Evolutionary conservation across 2,797 vertebrate genomes (phyloP), one percentile per base, ranked within the genome.

Genomic region (Mormyrus proboscirostris): DNA sequence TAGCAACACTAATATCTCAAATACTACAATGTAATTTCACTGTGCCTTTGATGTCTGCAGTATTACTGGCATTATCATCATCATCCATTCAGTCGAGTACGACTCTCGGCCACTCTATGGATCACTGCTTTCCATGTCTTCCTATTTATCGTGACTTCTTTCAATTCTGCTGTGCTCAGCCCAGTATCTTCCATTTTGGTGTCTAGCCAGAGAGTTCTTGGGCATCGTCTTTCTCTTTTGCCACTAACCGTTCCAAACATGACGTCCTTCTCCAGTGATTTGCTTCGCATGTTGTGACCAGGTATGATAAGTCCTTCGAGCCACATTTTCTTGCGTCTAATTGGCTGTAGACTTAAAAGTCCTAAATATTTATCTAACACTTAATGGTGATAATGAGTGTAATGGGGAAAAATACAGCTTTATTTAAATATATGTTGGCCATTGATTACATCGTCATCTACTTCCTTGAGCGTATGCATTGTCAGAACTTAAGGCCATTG

Each of bases 401-500:
- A 44, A 16, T 19, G 4, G 4, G 73, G 14, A 19, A 1, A 44
- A 76, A 79, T 79, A 7, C 38, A 41, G 73, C 38, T 10, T 44
- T n/a, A 47, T n/a, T 82, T 82, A 82, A 82, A 82, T 47, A 47
- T 76, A 82, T n/a, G 19, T 47, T 47, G 7, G 76, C 38, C 76
- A 22, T 82, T 82, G 41, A 47, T 82, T 82, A 44, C 41, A 47
- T 22, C 19, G 9, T 82, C 41, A 47, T 76, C 53, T 83, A 84
- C 84, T 51, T 41, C 62, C 41, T 19, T 88, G n/a, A 88, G 57
- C 49, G 38, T 51, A 49, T 29, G 79, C 44, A 53, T 88, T 57
- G 29, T 86, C 53, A 73, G 47, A 57, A 47, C 88, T 65, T 88
- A 69, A 69, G 89, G 91, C 90, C 91, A 88, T 93, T 92, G 89